These are phyloP conservation scores for Craterocephalus amniculus DNA, from an alignment of 2,797 vertebrate genomes.

Conservation along the genomic window DNA sequence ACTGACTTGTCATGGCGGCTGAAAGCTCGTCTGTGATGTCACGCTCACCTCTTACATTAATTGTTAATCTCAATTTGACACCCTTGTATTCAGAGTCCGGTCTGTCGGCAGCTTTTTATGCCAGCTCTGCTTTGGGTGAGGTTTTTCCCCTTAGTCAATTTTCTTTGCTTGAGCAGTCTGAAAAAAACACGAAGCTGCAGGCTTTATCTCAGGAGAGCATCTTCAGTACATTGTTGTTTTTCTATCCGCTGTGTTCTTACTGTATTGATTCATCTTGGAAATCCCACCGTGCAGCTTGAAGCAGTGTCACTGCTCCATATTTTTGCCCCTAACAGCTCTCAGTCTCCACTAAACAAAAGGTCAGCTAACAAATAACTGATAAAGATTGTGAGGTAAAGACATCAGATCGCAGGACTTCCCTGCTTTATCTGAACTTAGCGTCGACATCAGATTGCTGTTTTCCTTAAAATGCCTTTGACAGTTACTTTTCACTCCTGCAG, in stretches of 20 bases:
- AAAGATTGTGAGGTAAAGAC: neutral
- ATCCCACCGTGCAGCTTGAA: neutral
- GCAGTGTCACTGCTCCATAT: neutral
- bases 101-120: neutral
- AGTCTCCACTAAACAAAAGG: neutral
- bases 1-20: neutral
- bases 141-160: neutral
- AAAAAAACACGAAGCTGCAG: neutral
- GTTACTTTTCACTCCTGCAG: too few relatives aligned
- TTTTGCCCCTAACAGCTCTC: neutral
- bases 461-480: constrained; percentile 1
- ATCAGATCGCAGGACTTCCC: constrained; percentile 7
- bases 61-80: constrained; percentile 11
- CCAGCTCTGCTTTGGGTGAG: too few relatives aligned
- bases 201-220: neutral
- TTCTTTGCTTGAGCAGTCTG: too few relatives aligned
- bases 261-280: neutral
- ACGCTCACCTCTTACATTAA: neutral
- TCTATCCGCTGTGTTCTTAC: neutral
- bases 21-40: neutral
- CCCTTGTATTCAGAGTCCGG: neutral
- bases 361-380: neutral
- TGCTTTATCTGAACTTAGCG: neutral
- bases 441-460: constrained; percentile 3
- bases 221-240: neutral